Evolutionary conservation across 2,888 invertebrate species (phyloP), one percentile per base, ranked within the genome.

Genomic region (Lypha dubia): DNA sequence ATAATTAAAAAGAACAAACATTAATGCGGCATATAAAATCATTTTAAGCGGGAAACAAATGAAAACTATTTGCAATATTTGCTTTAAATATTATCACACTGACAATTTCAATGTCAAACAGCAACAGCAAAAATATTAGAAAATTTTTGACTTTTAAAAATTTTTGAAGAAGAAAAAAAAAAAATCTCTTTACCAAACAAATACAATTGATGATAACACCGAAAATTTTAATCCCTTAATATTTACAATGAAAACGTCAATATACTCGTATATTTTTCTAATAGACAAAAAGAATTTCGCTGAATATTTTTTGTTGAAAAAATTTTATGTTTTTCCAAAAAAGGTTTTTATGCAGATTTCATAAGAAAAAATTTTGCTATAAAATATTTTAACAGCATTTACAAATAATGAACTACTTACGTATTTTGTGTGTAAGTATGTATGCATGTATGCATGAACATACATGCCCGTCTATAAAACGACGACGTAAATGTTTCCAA

Each of bases 291-390:
- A 24, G 15, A 51, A 20, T 41, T 46, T 56, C 75, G 35, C 44
- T 56, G 53, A 75, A 65, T 32, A 65, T 56, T 56, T 67, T 58
- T 49, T 41, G 11, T 1, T 8, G n/a, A 13, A 35, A 20, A 24
- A 17, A 20, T 35, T 70, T 24, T 11, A 41, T 22, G n/a, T 46
- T 62, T 62, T 74, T 68, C 49, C 22, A 28, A 49, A 51, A 38
- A 60, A 51, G 38, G 20, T 44, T 32, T 63, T 74, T 67, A 81
- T 75, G 75, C 41, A 76, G 56, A 76, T 82, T 82, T 82, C 81
- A n/a, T 11, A 13, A 38, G 75, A 82, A 82, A n/a, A n/a, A 74
- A 49, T 8, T 70, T 44, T 7, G 17, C 24, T 35, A 60, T 46
- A 73, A 71, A 73, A 60, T 15, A 58, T 46, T 51, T 22, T 24